Evolutionary conservation across 2,797 vertebrate genomes (phyloP).

Genomic region (Pantherophis alleghaniensis): DNA sequence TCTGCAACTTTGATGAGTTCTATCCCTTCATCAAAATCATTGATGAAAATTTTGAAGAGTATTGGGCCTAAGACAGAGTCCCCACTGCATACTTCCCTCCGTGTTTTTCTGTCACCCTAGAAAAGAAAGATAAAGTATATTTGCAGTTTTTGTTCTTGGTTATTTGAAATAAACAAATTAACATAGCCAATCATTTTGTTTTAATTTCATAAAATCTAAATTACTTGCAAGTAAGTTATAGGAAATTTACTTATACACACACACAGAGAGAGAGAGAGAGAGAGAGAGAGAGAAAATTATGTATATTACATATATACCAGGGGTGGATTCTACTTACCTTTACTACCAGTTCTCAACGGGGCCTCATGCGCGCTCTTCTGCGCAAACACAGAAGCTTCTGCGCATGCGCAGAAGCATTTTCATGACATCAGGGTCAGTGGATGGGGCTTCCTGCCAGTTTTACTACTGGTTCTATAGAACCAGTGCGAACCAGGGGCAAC

Average conservation of each 20-base stretch:
- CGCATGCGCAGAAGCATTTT: too few species aligned
- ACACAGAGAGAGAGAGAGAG: too few species aligned
- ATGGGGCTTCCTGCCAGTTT: too few species aligned
- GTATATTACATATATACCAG: too few species aligned
- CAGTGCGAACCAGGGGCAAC: too few species aligned
- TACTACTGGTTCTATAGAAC: too few species aligned
- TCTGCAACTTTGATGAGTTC: not conserved
- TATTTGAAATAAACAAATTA: not conserved
- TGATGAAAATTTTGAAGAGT: not conserved
- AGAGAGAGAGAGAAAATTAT: too few species aligned
- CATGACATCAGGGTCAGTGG: too few species aligned
- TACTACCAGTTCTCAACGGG: too few species aligned
- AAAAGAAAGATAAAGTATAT: not conserved
- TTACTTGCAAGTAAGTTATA: not conserved
- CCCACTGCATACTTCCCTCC: not conserved
- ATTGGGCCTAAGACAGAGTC: not conserved
- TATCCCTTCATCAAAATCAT: not conserved
- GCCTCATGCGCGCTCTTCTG: too few species aligned
- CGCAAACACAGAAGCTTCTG: too few species aligned
- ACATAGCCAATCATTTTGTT: not conserved
- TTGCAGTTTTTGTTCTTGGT: not conserved
- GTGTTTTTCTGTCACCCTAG: fast-evolving
- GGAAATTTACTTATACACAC: not conserved
- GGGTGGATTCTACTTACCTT: too few species aligned
- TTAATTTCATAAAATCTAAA: not conserved